These are phyloP conservation scores for Zaprionus kolodkinae DNA, from an alignment of 1,140 invertebrate genomes.

Conservation along the genomic window DNA sequence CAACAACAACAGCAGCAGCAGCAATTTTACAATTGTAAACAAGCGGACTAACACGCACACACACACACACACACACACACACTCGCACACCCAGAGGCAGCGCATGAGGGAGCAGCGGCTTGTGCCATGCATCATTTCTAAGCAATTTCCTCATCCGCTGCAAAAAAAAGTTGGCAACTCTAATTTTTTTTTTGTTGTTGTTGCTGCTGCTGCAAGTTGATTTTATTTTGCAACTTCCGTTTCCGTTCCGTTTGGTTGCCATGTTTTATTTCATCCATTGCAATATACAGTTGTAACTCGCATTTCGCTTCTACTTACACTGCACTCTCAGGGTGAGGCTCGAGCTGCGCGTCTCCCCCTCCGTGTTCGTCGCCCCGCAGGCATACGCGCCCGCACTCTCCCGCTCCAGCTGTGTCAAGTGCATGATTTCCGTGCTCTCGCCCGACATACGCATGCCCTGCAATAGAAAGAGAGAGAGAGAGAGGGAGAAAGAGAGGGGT, in stretches of 20 bases:
- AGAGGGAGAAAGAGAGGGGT: conserved; percentile 13
- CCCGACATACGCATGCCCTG: conserved; percentile 84
- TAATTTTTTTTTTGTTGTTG: conserved; percentile 23
- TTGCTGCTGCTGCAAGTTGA: conserved; percentile 49
- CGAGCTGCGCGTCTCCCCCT: conserved; percentile 88
- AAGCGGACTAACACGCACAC: conserved; percentile 30
- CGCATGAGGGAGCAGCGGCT: conserved; percentile 17
- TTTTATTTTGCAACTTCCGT: conserved; percentile 74
- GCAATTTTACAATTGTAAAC: conserved; percentile 75
- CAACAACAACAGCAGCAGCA: conserved; percentile 21
- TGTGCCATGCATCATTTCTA: conserved; percentile 77
- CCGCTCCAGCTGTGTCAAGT: conserved; percentile 84
- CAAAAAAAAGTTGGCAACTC: conserved; percentile 60
- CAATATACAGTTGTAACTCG: conserved; percentile 13
- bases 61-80: conserved; percentile 19
- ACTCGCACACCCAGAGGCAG: background rate
- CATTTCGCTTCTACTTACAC: conserved; percentile 86
- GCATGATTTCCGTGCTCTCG: conserved; percentile 84
- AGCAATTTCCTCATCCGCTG: conserved; percentile 77
- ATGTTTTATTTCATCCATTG: conserved; percentile 33
- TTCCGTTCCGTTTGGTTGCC: conserved; percentile 53
- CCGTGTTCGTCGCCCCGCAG: conserved; percentile 88
- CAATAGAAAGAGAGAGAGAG: conserved; percentile 31
- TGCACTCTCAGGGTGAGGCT: conserved; percentile 87
- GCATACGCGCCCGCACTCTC: conserved; percentile 87